Base-by-base conservation (phyloP, 2,888 invertebrate genomes). In the Diadromus collaris region DNA sequence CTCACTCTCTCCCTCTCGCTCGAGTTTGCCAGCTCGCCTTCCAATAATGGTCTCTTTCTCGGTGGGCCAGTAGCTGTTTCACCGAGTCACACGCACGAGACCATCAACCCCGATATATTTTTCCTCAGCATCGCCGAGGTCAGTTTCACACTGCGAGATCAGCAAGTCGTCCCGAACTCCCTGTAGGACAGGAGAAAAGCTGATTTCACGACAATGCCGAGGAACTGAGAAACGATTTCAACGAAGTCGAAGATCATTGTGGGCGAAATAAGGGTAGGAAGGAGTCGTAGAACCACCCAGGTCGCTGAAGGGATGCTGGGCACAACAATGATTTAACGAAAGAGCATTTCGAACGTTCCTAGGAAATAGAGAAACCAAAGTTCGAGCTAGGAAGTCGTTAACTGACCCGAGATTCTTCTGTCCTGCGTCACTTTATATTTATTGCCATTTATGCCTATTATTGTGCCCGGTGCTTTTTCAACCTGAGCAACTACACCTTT, bases 221-320 rank as follows among this genome's bases (percentile, higher is more conserved):
- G 56, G 19, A 69, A 58, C 68, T 60, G 69, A 68, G 68, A 41
- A 70, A 76, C 69, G 44, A 61, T 80, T 75, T 71, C 75, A 51
- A 64, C 75, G 68, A 80, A 80, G 73, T 77, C 77, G 74, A 80
- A 71, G 71, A 78, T 78, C 78, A 78, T 80, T 80, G 78, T 78
- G 67, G 79, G 72, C 70, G 72, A 76, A 71, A 51, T 54, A 76
- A 38, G 63, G 48, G 51, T 60, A 65, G 54, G 38, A 46, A 68
- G 19, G 60, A 56, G 54, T 58, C 44, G 73, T n/a, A n/a, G n/a
- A 72, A 68, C 79, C 79, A 79, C 79, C 79, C 79, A 79, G 76
- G 76, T 73, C 58, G 76, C 41, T 60, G 38, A 29, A 68, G 76
- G 79, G 76, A 79, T 79, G 79, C 79, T 79, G 76, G 61, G 44